Conservation (phyloP, 1,140 invertebrate species). For the Globodera rostochiensis region DNA sequence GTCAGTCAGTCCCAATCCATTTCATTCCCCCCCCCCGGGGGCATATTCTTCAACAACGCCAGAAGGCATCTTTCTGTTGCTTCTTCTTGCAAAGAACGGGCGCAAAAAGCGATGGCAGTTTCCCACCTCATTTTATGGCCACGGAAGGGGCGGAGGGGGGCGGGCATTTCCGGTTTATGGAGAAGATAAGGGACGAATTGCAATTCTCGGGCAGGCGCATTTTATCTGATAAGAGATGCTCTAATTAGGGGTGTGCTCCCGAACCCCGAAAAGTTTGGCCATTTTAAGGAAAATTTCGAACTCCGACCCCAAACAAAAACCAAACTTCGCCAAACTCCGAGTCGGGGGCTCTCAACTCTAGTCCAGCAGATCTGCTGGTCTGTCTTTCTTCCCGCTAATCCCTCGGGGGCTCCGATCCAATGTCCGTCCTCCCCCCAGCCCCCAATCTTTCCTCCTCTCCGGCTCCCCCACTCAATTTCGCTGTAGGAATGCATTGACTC, state of each 20-base stretch:
- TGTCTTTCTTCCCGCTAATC: neutral
- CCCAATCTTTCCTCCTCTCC: neutral
- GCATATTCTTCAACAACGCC: neutral
- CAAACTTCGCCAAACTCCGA: too few relatives aligned
- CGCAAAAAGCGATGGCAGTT: neutral
- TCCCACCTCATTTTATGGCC: neutral
- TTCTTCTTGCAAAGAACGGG: neutral
- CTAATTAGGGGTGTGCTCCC: too few relatives aligned
- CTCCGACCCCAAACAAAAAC: too few relatives aligned
- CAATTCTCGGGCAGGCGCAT: too few relatives aligned
- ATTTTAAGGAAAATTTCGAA: too few relatives aligned
- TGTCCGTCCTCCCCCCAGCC: neutral
- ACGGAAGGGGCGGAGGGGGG: neutral
- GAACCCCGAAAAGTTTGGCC: too few relatives aligned
- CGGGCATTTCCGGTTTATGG: too few relatives aligned
- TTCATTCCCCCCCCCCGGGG: neutral
- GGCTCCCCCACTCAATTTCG: neutral
- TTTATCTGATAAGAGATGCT: too few relatives aligned
- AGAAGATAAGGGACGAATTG: neutral
- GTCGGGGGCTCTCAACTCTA: too few relatives aligned
- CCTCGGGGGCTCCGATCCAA: neutral
- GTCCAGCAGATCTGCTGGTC: too few relatives aligned
- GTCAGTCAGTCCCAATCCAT: constrained; percentile 17
- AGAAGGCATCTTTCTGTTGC: neutral
- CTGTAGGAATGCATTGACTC: neutral